Conservation (phyloP, 2,888 invertebrate genomes). For the Tubulanus polymorphus region DNA sequence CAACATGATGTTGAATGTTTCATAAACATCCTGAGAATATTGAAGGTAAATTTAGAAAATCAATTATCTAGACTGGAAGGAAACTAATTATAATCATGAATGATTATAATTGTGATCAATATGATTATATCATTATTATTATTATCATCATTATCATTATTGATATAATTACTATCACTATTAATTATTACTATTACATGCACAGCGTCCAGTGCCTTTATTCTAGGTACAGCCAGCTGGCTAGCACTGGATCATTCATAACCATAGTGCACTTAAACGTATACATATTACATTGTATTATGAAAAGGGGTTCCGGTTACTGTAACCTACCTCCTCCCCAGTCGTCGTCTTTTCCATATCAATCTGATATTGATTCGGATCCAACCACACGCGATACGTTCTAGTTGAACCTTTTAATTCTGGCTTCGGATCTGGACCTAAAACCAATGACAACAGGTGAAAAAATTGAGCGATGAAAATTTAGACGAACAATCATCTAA, state of each 20-base stretch:
- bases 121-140: too few species aligned
- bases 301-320: too few species aligned
- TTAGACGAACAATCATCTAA: not conserved
- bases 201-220: too few species aligned
- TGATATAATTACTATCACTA: too few species aligned
- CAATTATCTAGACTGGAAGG: too few species aligned
- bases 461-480: not conserved
- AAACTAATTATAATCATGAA: too few species aligned
- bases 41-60: not conserved
- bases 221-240: too few species aligned
- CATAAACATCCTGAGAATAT: slow-evolving; percentile 49
- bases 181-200: not conserved
- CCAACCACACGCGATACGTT: slow-evolving; percentile 89
- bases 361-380: slow-evolving; percentile 92
- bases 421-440: slow-evolving; percentile 61
- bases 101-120: not conserved
- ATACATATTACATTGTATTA: not conserved
- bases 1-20: slow-evolving; percentile 91
- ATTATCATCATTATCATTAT: too few species aligned
- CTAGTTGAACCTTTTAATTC: slow-evolving; percentile 81
- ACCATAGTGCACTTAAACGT: not conserved
- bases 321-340: slow-evolving; percentile 71
- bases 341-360: slow-evolving; percentile 75
- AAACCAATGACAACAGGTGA: not conserved
- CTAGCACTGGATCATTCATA: too few species aligned